Base-by-base conservation (phyloP, 2,888 invertebrate species). In the Poecilus cupreus region DNA sequence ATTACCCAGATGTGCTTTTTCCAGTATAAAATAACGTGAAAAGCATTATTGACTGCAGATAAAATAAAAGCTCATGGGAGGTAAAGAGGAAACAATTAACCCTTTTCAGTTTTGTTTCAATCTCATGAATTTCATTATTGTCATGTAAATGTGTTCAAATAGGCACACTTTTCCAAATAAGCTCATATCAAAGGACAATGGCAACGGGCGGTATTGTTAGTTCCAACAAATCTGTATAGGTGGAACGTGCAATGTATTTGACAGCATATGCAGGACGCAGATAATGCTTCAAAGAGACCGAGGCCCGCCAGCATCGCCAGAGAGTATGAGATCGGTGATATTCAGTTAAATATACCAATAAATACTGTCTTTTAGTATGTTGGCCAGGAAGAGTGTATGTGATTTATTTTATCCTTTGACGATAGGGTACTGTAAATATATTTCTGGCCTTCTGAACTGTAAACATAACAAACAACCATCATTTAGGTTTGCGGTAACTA, bases 231-330 rank as follows among this genome's bases (percentile, higher is more conserved):
- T 39, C 64, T 43, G 43, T 64, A 60, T n/a, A 43, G 10, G 37
- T 18, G 39, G 26, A 8, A 37, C 37, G 26, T 22, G 43, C 18
- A 43, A 60, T 78, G 78, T 78, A 26, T 78, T 78, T 78, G 78
- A 78, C 78, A 64, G 78, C 64, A 60, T 51, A 75, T 78, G 78
- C 64, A 64, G 43, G 64, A 26, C 64, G 46, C 26, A 26, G 78
- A 78, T 78, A 78, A 78, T 26, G 64, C 51, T 51, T 78, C 78
- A 78, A 78, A 78, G 43, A 64, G 64, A 60, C 78, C 60, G 37
- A 8, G 72, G 46, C 13, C 46, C 39, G 20, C 13, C 20, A 46
- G 49, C 22, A 43, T 32, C 32, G 4, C 32, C n/a, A 13, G 32
- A 51, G 22, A 49, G 13, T 22, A 24, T 51, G 26, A 51, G 4